phyloP scores from a whole-genome alignment of 1,140 invertebrate species.

The Physella acuta region DNA sequence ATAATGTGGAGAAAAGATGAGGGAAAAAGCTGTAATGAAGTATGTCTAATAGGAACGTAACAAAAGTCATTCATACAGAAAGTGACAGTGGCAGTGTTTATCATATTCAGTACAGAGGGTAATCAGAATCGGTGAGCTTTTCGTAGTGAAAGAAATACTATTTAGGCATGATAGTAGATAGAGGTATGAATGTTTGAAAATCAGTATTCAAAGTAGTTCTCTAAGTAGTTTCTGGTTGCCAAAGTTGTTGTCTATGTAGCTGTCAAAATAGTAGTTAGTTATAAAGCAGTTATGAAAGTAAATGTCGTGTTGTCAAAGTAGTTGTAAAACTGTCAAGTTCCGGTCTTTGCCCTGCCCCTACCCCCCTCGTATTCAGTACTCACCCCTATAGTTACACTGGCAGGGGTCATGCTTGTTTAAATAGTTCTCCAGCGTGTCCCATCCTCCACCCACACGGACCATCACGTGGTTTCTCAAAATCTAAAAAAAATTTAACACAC shows the following conservation, averaged over 20 bases:
- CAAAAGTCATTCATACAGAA: constrained; percentile 20
- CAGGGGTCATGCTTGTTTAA: constrained; percentile 96
- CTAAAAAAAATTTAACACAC: no score
- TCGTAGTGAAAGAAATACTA: no score
- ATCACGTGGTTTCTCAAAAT: constrained; percentile 95
- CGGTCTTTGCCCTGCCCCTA: neutral
- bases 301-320: no score
- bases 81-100: constrained; percentile 28
- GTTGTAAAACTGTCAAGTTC: no score
- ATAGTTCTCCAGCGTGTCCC: constrained; percentile 95
- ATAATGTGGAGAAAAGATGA: constrained; percentile 19
- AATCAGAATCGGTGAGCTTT: no score
- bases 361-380: constrained; percentile 26
- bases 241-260: neutral
- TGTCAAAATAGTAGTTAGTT: neutral
- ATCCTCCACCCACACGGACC: constrained; percentile 95
- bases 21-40: constrained; percentile 12
- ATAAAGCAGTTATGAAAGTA: neutral
- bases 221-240: no score
- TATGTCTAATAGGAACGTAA: neutral
- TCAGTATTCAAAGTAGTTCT: no score
- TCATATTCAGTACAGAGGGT: no score
- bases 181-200: no score
- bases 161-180: no score
- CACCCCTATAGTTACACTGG: constrained; percentile 71